Evolutionary conservation across 2,888 invertebrate species (phyloP), one percentile per base, ranked within the genome.

Genomic region (Trichogramma evanescens): DNA sequence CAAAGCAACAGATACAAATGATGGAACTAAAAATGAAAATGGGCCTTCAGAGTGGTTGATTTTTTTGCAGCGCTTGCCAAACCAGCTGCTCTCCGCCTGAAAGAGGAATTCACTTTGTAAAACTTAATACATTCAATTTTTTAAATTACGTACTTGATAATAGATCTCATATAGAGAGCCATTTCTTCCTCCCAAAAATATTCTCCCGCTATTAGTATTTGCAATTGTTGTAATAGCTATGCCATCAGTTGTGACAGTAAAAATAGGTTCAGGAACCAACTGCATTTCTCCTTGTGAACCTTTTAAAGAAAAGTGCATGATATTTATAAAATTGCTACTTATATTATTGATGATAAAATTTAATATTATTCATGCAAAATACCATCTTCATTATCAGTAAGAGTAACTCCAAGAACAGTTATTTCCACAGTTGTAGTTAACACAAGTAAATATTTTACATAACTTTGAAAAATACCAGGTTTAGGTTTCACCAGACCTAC

Each of bases 341-440:
- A 38, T 50, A 50, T 38, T 39, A 8, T 49, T 49, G 6, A 4
- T 10, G 13, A 48, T 48, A 10, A n/a, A 48, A 42, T 39, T 51
- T 5, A 41, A n/a, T 46, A 38, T 26, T 53, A 43, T 45, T 44
- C 10, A 7, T 54, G 62, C 56, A 8, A 6, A 59, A 63, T 71
- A 77, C 78, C 75, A 66, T 77, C 74, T 42, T 64, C 69, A 39
- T 68, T 71, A 54, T 76, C 75, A 38, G 72, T 69, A 56, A 80
- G 71, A 49, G 82, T 83, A 68, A 89, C 85, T 71, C 94, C 95
- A 70, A 95, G 83, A 45, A 95, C 86, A 56, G 94, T 88, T 68
- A 99, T 90, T 81, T 98, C 97, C 50, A 93, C 88, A 39, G 95
- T 90, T n/a, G 98, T 98, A 9, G 95, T 91, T 58, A 99, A 81